These are phyloP conservation scores for Thymelicus lineola DNA, from an alignment of 2,888 invertebrate genomes.

Conservation along the genomic window DNA sequence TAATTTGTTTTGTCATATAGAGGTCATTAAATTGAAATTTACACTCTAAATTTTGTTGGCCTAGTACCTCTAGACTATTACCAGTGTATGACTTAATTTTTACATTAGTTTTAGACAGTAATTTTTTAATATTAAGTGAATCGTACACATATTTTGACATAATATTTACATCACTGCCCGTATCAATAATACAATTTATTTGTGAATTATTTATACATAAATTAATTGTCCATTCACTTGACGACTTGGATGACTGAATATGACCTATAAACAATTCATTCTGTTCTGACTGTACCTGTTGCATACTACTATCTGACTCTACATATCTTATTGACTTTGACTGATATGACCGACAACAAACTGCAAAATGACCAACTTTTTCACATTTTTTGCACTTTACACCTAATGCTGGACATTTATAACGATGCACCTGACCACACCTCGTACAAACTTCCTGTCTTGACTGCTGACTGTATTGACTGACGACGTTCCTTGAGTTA, in stretches of 20 bases:
- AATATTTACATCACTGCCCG: conserved; percentile 42
- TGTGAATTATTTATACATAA: conserved; percentile 36
- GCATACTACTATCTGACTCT: too few species aligned
- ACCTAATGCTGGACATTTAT: conserved; percentile 40
- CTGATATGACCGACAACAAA: conserved; percentile 36
- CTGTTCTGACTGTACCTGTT: conserved; percentile 33
- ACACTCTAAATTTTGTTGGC: conserved; percentile 29
- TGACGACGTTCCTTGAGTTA: background rate
- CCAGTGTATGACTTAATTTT: too few species aligned
- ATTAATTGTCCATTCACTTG: conserved; percentile 36
- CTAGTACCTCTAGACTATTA: conserved; percentile 27
- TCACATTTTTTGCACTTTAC: conserved; percentile 41
- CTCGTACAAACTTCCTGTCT: conserved; percentile 38
- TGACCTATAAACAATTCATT: conserved; percentile 39
- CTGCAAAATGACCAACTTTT: conserved; percentile 41
- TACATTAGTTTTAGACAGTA: conserved; percentile 33
- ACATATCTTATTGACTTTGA: conserved; percentile 39
- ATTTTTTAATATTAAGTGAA: conserved; percentile 40
- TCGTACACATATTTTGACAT: conserved; percentile 42
- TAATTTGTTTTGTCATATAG: conserved; percentile 28
- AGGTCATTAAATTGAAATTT: conserved; percentile 22
- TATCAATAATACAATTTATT: conserved; percentile 40
- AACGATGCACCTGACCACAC: conserved; percentile 41
- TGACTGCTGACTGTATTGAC: conserved; percentile 26
- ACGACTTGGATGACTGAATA: conserved; percentile 35